Conservation (phyloP, 2,888 invertebrate species). For the Flexamia atlantica region DNA sequence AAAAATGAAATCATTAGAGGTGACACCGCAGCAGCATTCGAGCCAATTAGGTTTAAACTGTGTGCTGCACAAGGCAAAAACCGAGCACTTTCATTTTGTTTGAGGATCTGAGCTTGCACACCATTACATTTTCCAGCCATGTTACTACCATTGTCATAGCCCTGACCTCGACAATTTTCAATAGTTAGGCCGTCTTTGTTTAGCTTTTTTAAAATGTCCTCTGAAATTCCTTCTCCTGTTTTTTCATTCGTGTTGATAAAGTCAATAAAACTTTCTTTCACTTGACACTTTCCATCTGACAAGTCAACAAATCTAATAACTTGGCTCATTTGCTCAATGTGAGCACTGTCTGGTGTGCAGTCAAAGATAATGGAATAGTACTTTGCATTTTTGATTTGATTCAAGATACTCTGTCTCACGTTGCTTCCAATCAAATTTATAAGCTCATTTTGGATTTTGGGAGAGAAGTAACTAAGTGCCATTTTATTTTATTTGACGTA, state of each 20-base stretch:
- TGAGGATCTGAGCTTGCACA: slow-evolving; percentile 14
- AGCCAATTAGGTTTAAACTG: slow-evolving; percentile 40
- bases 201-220: slow-evolving; percentile 42
- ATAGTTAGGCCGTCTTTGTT: slow-evolving; percentile 41
- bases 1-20: slow-evolving; percentile 33
- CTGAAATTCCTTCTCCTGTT: slow-evolving; percentile 41
- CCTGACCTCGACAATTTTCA: slow-evolving; percentile 39
- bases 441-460: slow-evolving; percentile 44
- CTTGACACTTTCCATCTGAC: neutral
- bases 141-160: slow-evolving; percentile 49
- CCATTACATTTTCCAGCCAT: slow-evolving; percentile 52
- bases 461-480: slow-evolving; percentile 52
- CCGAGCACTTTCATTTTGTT: slow-evolving; percentile 31
- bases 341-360: slow-evolving; percentile 37
- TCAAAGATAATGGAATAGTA: slow-evolving; percentile 54
- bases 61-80: slow-evolving; percentile 49
- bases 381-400: slow-evolving; percentile 47
- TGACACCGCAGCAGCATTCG: slow-evolving; percentile 26
- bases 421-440: slow-evolving; percentile 2
- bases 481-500: slow-evolving; percentile 52
- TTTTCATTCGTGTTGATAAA: neutral
- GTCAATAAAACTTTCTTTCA: neutral
- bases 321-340: slow-evolving; percentile 3
- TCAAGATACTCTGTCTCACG: neutral
- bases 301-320: slow-evolving; percentile 53